Percentiles rank a stretch among this genome's conserved stretches.
Conservation (phyloP, 2,113 vertebrate genomes). For the Anguilla japonica region DNA sequence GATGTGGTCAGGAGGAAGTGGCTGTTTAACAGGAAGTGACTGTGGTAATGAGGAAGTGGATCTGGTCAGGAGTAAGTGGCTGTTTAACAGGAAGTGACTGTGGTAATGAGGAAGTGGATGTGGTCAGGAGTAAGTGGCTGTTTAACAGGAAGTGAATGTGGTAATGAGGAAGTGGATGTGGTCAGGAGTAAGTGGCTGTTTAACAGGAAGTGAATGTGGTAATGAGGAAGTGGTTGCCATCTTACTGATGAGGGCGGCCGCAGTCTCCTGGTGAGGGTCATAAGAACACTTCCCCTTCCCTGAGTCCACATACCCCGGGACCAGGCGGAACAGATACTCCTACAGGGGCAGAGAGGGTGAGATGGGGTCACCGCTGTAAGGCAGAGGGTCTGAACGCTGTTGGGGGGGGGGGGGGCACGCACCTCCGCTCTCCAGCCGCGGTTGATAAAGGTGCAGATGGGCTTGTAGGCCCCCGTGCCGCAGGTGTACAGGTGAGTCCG, state of each 20-base stretch:
- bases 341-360: conserved; percentile 38
- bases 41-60: background rate
- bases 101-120: background rate
- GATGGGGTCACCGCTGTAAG: background rate
- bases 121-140: too few relatives aligned
- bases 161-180: too few relatives aligned
- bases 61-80: too few relatives aligned
- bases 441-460: conserved; percentile 79
- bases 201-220: background rate
- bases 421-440: conserved; percentile 82
- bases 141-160: background rate
- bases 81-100: background rate
- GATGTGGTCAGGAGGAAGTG: too few relatives aligned
- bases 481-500: conserved; percentile 82
- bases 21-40: too few relatives aligned
- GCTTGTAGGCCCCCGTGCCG: conserved; percentile 80
- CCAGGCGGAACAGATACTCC: conserved; percentile 81
- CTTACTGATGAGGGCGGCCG: conserved; percentile 76
- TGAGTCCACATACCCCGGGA: conserved; percentile 73
- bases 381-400: background rate
- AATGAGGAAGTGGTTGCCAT: background rate
- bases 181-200: too few relatives aligned
- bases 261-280: conserved; percentile 76
- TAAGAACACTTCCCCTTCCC: conserved; percentile 83
- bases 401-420: conserved; percentile 9